Conservation (phyloP, 2,888 invertebrate species). For the Phalangium opilio region DNA sequence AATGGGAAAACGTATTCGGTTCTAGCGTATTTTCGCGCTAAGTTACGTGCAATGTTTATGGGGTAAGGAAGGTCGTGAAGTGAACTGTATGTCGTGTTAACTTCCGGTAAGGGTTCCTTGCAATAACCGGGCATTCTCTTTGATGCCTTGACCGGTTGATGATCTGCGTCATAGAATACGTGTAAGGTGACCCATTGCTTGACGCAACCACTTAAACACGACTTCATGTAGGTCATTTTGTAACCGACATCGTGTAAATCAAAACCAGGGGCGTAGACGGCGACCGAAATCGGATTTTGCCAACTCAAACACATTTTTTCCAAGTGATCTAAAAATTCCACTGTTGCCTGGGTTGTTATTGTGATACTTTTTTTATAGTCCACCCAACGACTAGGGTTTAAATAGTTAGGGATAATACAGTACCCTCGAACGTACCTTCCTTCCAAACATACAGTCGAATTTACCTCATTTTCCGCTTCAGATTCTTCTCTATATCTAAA, state of each 20-base stretch:
- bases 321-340: constrained; percentile 77
- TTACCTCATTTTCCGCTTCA: too few species aligned
- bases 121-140: too few species aligned
- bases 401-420: too few species aligned
- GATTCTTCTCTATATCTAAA: too few species aligned
- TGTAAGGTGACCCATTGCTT: constrained; percentile 71
- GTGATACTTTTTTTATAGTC: constrained; percentile 72
- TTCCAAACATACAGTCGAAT: too few species aligned
- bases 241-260: constrained; percentile 62
- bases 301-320: constrained; percentile 68
- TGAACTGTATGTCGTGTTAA: not conserved
- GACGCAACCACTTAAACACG: constrained; percentile 51
- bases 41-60: constrained; percentile 22
- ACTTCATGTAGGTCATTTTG: constrained; percentile 62
- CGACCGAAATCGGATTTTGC: constrained; percentile 73
- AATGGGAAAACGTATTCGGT: constrained; percentile 22
- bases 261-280: constrained; percentile 69
- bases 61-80: constrained; percentile 39
- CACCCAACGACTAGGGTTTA: constrained; percentile 23
- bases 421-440: too few species aligned
- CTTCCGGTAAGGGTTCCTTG: too few species aligned
- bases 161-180: constrained; percentile 69
- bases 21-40: constrained; percentile 18
- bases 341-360: constrained; percentile 82
- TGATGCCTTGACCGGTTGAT: constrained; percentile 26